Evolutionary conservation across 2,113 vertebrate species (phyloP).

Genomic region (Tupaia tana): DNA sequence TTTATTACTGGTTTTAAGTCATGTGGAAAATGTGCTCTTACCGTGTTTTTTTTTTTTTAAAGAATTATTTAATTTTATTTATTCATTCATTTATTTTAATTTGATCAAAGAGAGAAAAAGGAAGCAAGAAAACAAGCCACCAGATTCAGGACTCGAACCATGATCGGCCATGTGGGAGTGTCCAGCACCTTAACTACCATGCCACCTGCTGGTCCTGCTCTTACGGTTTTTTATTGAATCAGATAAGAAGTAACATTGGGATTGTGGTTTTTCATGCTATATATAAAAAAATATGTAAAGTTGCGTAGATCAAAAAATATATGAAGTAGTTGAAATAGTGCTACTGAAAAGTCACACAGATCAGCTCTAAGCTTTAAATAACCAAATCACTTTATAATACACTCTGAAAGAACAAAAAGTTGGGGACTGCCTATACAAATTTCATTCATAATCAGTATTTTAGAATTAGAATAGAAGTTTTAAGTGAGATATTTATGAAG

Average conservation of each 20-base stretch:
- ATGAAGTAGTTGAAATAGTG: slow-evolving; percentile 12
- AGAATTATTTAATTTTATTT: too few relatives aligned
- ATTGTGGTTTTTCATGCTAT: not conserved
- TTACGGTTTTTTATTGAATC: not conserved
- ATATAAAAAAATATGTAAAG: not conserved
- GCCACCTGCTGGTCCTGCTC: too few relatives aligned
- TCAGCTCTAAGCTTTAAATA: not conserved
- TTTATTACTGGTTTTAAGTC: not conserved
- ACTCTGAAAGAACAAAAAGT: not conserved
- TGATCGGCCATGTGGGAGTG: too few relatives aligned
- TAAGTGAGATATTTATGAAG: slow-evolving; percentile 11
- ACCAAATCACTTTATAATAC: slow-evolving; percentile 11
- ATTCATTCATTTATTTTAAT: too few relatives aligned
- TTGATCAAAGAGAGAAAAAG: too few relatives aligned
- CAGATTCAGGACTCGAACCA: too few relatives aligned
- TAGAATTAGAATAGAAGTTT: slow-evolving; percentile 14
- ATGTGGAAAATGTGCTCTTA: not conserved
- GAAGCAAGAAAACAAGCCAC: too few relatives aligned
- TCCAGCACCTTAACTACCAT: too few relatives aligned
- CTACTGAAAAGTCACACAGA: not conserved
- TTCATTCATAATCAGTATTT: not conserved
- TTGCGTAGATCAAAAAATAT: not conserved
- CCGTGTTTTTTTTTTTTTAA: too few relatives aligned
- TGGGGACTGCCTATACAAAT: not conserved
- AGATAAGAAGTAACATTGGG: not conserved